A percentile compares a stretch with the other conserved stretches of the same genome.
Conservation (phyloP, 1,140 invertebrate species). For the Eulimnadia texana region DNA sequence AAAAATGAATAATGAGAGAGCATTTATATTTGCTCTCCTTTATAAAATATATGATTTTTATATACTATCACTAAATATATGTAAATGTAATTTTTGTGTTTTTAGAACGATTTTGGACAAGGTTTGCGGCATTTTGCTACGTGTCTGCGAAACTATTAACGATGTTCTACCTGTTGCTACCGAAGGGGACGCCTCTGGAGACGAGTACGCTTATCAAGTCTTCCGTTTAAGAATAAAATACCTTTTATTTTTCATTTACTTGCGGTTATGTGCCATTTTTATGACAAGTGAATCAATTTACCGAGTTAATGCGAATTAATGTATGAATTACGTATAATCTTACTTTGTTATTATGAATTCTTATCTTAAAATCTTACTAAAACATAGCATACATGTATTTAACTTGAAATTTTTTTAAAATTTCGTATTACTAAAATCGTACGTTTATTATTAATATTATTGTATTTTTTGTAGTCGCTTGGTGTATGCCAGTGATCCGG, state of each 20-base stretch:
- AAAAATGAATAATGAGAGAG: too few relatives aligned
- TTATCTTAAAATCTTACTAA: too few relatives aligned
- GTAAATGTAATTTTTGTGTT: conserved; percentile 19
- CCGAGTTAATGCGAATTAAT: too few relatives aligned
- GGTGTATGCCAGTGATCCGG: background rate
- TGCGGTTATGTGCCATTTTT: too few relatives aligned
- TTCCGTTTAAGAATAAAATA: background rate
- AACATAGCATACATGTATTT: too few relatives aligned
- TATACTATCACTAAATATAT: too few relatives aligned
- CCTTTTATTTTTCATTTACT: background rate
- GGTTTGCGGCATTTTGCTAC: conserved; percentile 56
- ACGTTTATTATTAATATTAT: conserved; percentile 7
- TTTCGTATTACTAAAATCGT: conserved; percentile 11
- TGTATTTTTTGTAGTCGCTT: conserved; percentile 8
- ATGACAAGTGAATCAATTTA: too few relatives aligned
- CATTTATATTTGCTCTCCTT: too few relatives aligned
- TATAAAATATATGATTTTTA: too few relatives aligned
- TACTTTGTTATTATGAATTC: too few relatives aligned
- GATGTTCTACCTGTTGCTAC: conserved; percentile 61
- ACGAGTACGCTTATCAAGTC: background rate
- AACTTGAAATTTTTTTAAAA: too few relatives aligned
- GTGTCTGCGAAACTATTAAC: conserved; percentile 68
- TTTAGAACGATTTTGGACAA: conserved; percentile 47
- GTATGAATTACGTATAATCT: too few relatives aligned
- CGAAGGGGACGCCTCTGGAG: background rate